These are phyloP conservation scores for Apolygus lucorum DNA, from an alignment of 1,140 invertebrate genomes.

Conservation along the genomic window DNA sequence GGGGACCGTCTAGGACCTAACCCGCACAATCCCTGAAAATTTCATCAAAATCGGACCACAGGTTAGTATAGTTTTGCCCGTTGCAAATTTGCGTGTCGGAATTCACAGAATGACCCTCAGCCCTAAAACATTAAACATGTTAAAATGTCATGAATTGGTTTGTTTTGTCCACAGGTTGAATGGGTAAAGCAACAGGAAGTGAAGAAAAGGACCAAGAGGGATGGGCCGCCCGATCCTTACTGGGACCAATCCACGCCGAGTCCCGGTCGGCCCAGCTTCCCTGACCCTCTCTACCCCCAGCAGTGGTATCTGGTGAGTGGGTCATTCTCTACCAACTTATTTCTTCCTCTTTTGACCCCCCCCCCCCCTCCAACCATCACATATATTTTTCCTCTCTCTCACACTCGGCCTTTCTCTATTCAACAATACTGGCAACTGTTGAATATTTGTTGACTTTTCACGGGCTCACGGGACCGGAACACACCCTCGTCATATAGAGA, in stretches of 20 bases:
- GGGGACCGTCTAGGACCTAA: too few relatives aligned
- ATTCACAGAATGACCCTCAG: too few relatives aligned
- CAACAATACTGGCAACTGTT: neutral
- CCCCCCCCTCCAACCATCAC: too few relatives aligned
- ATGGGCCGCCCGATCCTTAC: slow-evolving; percentile 47
- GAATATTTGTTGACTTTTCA: neutral
- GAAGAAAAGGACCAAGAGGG: slow-evolving; percentile 74
- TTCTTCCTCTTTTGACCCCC: too few relatives aligned
- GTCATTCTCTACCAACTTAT: neutral
- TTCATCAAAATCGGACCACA: too few relatives aligned
- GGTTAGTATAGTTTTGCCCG: too few relatives aligned
- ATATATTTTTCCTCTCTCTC: neutral
- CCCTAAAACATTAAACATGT: too few relatives aligned
- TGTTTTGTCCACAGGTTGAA: slow-evolving; percentile 50
- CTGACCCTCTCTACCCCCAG: slow-evolving; percentile 86
- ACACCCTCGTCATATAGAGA: neutral
- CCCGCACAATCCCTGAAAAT: too few relatives aligned
- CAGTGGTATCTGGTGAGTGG: slow-evolving; percentile 93
- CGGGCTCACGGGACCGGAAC: neutral
- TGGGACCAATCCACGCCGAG: slow-evolving; percentile 26
- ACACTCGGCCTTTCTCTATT: neutral
- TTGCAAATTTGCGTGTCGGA: too few relatives aligned
- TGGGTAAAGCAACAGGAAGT: slow-evolving; percentile 91
- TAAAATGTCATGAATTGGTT: too few relatives aligned
- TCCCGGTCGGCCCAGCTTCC: slow-evolving; percentile 48